These are phyloP conservation scores for Psilopogon haemacephalus DNA, from an alignment of 2,113 vertebrate species.

Conservation along the genomic window DNA sequence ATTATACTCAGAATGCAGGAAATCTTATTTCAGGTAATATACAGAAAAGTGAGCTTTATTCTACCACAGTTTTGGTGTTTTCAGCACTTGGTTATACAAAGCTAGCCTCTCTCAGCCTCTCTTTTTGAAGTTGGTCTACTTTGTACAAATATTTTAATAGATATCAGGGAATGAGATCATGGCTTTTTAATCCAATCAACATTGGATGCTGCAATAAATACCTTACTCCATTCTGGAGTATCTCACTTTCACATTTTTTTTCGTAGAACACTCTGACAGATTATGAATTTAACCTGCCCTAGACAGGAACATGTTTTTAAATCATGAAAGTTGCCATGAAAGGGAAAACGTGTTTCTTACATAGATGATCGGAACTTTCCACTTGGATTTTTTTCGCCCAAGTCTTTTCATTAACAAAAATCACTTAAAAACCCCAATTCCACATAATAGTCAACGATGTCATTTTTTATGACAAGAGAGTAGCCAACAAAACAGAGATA, in stretches of 20 bases:
- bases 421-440: background rate
- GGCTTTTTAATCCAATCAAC: background rate
- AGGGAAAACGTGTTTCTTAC: background rate
- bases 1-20: background rate
- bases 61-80: background rate
- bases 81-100: background rate
- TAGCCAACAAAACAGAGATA: background rate
- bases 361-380: background rate
- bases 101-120: background rate
- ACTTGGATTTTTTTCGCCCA: background rate
- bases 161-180: background rate
- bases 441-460: background rate
- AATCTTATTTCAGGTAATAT: background rate
- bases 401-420: background rate
- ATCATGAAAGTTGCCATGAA: background rate
- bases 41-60: background rate
- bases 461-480: background rate
- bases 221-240: constrained; percentile 51
- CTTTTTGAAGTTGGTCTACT: background rate
- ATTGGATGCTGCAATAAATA: constrained; percentile 48
- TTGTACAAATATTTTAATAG: background rate
- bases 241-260: constrained; percentile 55
- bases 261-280: constrained; percentile 58
- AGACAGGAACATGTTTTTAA: constrained; percentile 51
- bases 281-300: constrained; percentile 50